These are phyloP conservation scores for Drosophila neutralis DNA, from an alignment of 2,888 invertebrate species.

Conservation along the genomic window DNA sequence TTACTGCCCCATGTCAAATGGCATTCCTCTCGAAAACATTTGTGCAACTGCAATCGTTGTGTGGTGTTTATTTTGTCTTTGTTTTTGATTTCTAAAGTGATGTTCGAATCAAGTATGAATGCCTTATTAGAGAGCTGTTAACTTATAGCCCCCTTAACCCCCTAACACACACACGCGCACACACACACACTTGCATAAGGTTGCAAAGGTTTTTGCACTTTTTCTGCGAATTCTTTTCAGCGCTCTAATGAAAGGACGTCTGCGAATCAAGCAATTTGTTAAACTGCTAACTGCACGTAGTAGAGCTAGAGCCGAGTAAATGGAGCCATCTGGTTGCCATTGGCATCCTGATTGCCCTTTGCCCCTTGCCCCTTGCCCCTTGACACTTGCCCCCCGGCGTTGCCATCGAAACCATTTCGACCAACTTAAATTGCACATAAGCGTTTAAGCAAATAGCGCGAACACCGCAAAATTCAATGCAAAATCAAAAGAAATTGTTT, in stretches of 20 bases:
- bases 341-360: conserved; percentile 24
- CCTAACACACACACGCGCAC: not conserved
- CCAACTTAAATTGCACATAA: conserved; percentile 57
- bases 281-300: not conserved
- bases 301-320: conserved; percentile 17
- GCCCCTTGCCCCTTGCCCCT: conserved; percentile 4
- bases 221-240: not conserved
- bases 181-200: not conserved
- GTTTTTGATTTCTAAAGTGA: not conserved
- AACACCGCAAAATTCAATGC: conserved; percentile 49
- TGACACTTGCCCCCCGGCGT: conserved; percentile 2
- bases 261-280: not conserved
- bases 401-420: conserved; percentile 7
- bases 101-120: not conserved
- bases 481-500: conserved; percentile 69
- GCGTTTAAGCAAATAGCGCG: conserved; percentile 58
- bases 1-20: not conserved
- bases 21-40: not conserved
- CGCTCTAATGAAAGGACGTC: not conserved
- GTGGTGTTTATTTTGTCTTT: not conserved
- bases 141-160: not conserved
- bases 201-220: not conserved
- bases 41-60: not conserved
- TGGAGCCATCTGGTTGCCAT: conserved; percentile 40
- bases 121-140: not conserved